Conservation (phyloP, 2,888 invertebrate species). For the Sesamia inferens region DNA sequence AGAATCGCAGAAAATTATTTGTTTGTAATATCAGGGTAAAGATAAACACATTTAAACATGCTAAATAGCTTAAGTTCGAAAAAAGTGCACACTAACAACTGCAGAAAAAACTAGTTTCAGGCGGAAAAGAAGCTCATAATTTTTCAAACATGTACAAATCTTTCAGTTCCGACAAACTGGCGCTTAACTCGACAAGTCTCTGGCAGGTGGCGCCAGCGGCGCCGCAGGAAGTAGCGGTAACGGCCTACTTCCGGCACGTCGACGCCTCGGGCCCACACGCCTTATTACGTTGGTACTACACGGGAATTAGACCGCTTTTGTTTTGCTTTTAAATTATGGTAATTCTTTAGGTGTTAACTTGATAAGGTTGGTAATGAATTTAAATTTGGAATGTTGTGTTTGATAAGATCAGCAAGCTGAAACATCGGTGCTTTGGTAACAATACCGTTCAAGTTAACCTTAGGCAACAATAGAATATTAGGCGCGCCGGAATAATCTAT, state of each 20-base stretch:
- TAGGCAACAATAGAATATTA: too few species aligned
- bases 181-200: slow-evolving; percentile 72
- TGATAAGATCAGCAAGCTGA: neutral
- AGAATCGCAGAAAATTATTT: too few species aligned
- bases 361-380: slow-evolving; percentile 16
- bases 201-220: slow-evolving; percentile 75
- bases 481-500: too few species aligned
- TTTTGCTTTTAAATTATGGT: slow-evolving; percentile 61
- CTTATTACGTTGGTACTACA: slow-evolving; percentile 62
- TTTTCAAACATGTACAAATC: slow-evolving; percentile 66
- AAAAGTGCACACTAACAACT: slow-evolving; percentile 30
- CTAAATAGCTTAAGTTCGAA: slow-evolving; percentile 9
- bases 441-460: neutral
- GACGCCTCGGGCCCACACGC: slow-evolving; percentile 69
- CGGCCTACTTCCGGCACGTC: slow-evolving; percentile 80
- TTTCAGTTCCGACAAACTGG: slow-evolving; percentile 59
- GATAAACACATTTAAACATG: slow-evolving; percentile 13
- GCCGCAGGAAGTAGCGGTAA: slow-evolving; percentile 76
- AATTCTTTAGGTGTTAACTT: slow-evolving; percentile 34
- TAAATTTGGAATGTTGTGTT: neutral
- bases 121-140: slow-evolving; percentile 52
- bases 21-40: too few species aligned
- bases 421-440: neutral
- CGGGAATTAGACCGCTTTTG: slow-evolving; percentile 62
- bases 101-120: slow-evolving; percentile 40